A percentile compares a stretch with the other conserved stretches of the same genome.
phyloP scores from a whole-genome alignment of 92 coral and sea anemone species.

The Galaxea fascicularis region DNA sequence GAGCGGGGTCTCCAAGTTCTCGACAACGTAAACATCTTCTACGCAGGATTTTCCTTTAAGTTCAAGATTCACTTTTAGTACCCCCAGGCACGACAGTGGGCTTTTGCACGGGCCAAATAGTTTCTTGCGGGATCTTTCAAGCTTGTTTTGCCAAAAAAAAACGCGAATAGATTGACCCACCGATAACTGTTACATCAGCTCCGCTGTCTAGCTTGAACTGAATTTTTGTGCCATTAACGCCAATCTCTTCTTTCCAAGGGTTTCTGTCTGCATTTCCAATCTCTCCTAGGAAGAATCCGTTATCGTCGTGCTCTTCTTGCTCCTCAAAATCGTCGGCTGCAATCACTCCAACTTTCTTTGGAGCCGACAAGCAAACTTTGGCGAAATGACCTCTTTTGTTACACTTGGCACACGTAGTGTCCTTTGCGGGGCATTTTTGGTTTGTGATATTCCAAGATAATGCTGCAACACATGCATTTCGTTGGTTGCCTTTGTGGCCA shows the following conservation, averaged over 20 bases:
- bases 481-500: not conserved
- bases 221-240: too few species aligned
- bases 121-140: conserved; percentile 51
- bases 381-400: not conserved
- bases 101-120: conserved; percentile 70
- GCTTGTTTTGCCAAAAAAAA: conserved; percentile 1
- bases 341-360: too few species aligned
- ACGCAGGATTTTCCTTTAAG: conserved; percentile 23
- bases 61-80: conserved; percentile 19
- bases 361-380: too few species aligned
- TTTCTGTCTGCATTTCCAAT: too few species aligned
- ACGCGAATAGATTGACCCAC: not conserved
- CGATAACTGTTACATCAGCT: not conserved
- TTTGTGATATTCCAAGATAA: not conserved
- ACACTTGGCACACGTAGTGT: not conserved
- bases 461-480: not conserved
- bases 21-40: conserved; percentile 51
- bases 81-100: conserved; percentile 60
- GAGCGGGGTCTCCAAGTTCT: conserved; percentile 46
- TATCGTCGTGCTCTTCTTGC: not conserved
- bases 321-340: too few species aligned
- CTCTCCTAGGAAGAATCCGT: conserved; percentile 8
- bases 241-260: too few species aligned
- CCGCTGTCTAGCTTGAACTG: too few species aligned
- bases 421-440: not conserved